A percentile compares a stretch with the other conserved stretches of the same genome.
Evolutionary conservation across 2,797 vertebrate genomes (phyloP).

Genomic region (Phrynocephalus vlangalii): DNA sequence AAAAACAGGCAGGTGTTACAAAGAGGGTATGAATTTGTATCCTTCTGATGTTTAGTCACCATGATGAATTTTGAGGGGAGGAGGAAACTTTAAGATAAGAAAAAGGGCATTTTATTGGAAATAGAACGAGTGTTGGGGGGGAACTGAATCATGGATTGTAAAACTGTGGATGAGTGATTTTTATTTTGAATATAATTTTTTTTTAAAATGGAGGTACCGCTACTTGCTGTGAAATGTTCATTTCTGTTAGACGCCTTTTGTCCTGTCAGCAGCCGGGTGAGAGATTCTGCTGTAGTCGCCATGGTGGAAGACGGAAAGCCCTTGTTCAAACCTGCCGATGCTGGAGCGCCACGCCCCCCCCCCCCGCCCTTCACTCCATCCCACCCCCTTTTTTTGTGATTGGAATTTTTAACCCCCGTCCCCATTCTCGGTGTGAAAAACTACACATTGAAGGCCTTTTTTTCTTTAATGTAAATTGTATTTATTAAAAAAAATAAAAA

Average conservation of each 20-base stretch:
- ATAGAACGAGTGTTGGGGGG: conserved; percentile 55
- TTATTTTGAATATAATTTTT: conserved; percentile 86
- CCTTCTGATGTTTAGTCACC: conserved; percentile 78
- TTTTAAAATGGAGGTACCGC: conserved; percentile 72
- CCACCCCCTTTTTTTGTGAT: conserved; percentile 66
- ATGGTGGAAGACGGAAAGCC: conserved; percentile 54
- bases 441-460: conserved; percentile 82
- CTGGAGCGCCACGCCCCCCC: conserved; percentile 57
- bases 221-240: conserved; percentile 53
- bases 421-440: conserved; percentile 74
- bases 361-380: background rate
- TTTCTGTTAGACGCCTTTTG: conserved; percentile 53
- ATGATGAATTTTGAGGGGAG: conserved; percentile 72
- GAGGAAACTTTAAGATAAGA: conserved; percentile 70
- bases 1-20: conserved; percentile 72
- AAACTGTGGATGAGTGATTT: conserved; percentile 80
- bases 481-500: conserved; percentile 84
- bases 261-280: conserved; percentile 43
- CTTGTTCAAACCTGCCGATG: conserved; percentile 59
- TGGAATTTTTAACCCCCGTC: conserved; percentile 70
- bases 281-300: conserved; percentile 37
- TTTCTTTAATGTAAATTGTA: conserved; percentile 88
- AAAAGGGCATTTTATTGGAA: conserved; percentile 77
- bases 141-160: conserved; percentile 78
- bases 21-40: conserved; percentile 79